Conservation (phyloP, 2,797 vertebrate genomes). For the Rhynchonycteris naso region DNA sequence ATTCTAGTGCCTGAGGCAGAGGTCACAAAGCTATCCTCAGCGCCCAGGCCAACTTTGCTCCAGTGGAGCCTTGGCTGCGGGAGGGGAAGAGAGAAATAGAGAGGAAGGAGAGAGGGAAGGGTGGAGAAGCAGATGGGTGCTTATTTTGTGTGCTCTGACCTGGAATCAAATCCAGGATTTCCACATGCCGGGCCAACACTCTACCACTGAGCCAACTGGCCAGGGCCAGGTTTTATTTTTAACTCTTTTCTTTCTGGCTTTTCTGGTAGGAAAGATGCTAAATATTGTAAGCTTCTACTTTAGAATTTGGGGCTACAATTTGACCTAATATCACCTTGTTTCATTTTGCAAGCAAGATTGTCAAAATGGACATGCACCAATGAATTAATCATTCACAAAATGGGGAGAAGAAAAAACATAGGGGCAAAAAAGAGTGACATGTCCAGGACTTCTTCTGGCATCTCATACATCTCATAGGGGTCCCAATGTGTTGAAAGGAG, state of each 20-base stretch:
- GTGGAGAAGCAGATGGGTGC: too few relatives aligned
- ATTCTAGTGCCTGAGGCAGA: too few relatives aligned
- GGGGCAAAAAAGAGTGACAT: neutral
- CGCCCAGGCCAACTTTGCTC: too few relatives aligned
- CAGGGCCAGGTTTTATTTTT: constrained; percentile 35
- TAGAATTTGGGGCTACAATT: neutral
- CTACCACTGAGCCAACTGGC: too few relatives aligned
- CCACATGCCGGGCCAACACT: too few relatives aligned
- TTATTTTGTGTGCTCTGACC: too few relatives aligned
- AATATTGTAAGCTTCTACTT: constrained; percentile 46
- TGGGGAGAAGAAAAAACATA: neutral
- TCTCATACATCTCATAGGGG: neutral
- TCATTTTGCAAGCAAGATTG: constrained; percentile 1
- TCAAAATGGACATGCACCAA: constrained; percentile 39
- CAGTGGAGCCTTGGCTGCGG: too few relatives aligned
- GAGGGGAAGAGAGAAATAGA: too few relatives aligned
- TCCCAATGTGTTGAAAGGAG: neutral
- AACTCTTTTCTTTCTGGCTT: constrained; percentile 17
- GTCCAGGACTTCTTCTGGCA: neutral
- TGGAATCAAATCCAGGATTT: too few relatives aligned
- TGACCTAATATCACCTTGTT: constrained; percentile 44
- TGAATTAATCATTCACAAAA: constrained; percentile 40
- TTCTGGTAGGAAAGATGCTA: constrained; percentile 44
- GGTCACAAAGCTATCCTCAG: too few relatives aligned
- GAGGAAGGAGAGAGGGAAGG: too few relatives aligned